A percentile compares a stretch with the other conserved stretches of the same genome.
Conservation (phyloP, 2,888 invertebrate species). For the Epsilonema sp. region DNA sequence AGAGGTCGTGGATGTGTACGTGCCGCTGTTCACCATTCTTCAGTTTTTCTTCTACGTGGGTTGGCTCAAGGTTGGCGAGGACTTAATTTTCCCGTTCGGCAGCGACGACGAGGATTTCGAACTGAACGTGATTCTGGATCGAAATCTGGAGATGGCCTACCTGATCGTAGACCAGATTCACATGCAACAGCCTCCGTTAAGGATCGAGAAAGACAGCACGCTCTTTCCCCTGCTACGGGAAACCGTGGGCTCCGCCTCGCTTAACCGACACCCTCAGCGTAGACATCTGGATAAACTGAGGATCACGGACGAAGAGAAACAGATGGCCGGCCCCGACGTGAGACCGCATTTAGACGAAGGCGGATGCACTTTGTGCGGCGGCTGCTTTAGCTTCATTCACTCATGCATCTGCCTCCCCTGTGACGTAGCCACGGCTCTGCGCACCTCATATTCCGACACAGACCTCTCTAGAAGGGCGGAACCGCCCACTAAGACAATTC, state of each 20-base stretch:
- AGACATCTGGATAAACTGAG: background rate
- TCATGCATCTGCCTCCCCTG: background rate
- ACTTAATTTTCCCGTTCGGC: constrained; percentile 19
- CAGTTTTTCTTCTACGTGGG: constrained; percentile 30
- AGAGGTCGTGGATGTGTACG: constrained; percentile 23
- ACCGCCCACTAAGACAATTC: no score
- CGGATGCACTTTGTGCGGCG: background rate
- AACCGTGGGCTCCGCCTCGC: background rate
- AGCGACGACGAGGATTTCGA: constrained; percentile 22
- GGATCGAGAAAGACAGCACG: background rate
- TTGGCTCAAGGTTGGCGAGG: constrained; percentile 19
- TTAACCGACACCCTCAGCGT: background rate
- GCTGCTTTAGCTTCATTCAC: background rate
- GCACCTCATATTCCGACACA: no score
- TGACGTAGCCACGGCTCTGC: no score
- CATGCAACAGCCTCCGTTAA: constrained; percentile 17
- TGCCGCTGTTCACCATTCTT: constrained; percentile 33
- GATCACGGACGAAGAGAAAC: background rate
- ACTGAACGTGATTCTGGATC: constrained; percentile 19
- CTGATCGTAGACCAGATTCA: constrained; percentile 20
- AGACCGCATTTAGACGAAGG: background rate
- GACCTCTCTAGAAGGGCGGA: background rate
- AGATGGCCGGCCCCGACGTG: background rate
- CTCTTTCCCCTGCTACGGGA: background rate
- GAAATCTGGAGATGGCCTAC: constrained; percentile 18